Evolutionary conservation across 2,797 vertebrate species (phyloP).

Genomic region (Pyrrhura leucotis): DNA sequence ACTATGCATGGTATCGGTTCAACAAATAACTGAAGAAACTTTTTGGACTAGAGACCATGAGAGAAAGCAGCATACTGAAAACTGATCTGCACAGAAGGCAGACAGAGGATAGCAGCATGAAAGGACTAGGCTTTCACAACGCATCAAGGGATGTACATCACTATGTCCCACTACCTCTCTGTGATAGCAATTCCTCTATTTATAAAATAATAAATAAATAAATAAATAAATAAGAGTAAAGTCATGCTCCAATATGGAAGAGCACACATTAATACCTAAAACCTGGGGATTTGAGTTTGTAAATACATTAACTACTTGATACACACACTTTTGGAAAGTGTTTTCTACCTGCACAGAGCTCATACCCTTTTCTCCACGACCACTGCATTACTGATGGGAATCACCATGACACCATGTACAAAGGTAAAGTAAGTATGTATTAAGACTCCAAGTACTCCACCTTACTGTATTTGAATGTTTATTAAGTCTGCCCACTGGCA

Average conservation of each 20-base stretch:
- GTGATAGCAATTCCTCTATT: background rate
- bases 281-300: too few relatives aligned
- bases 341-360: background rate
- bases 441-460: background rate
- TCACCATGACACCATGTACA: background rate
- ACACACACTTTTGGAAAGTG: accelerated
- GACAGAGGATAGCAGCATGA: background rate
- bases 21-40: background rate
- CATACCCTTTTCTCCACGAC: background rate
- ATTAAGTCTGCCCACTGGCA: background rate
- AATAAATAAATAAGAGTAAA: background rate
- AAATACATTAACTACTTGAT: background rate
- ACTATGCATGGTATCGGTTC: background rate
- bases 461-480: background rate
- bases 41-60: background rate
- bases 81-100: background rate
- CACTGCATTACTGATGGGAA: background rate
- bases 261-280: background rate
- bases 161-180: background rate
- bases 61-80: background rate
- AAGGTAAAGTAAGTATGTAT: background rate
- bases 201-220: background rate
- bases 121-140: background rate
- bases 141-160: background rate
- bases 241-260: background rate